Evolutionary conservation across 2,797 vertebrate genomes (phyloP).

Genomic region (Amniataba percoides): DNA sequence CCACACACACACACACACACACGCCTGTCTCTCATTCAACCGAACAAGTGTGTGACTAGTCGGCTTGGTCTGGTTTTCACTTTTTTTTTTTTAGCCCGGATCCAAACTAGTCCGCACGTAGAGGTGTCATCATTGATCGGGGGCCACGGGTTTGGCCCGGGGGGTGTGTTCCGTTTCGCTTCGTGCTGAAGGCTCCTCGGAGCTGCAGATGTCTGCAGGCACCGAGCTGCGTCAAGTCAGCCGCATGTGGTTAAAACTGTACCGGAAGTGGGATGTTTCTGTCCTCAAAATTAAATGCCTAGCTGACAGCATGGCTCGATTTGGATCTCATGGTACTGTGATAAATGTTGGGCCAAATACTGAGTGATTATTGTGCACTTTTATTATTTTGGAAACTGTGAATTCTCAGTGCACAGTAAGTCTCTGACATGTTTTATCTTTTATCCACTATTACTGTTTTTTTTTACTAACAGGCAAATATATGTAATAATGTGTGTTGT

Average conservation of each 20-base stretch:
- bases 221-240: conserved; percentile 36
- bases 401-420: background rate
- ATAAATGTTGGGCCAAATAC: background rate
- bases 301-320: rapidly evolving
- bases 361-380: background rate
- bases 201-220: conserved; percentile 33
- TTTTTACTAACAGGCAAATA: conserved; percentile 4
- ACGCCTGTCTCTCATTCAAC: conserved; percentile 3
- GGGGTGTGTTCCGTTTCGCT: background rate
- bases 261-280: conserved; percentile 35
- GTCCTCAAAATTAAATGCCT: conserved; percentile 23
- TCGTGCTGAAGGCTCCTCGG: background rate
- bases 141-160: background rate
- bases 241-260: rapidly evolving
- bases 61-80: background rate
- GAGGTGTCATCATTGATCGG: background rate
- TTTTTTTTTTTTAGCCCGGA: no score
- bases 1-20: background rate
- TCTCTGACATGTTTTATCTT: background rate
- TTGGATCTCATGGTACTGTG: background rate
- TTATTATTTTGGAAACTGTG: background rate
- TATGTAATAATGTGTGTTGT: background rate
- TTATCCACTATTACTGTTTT: background rate
- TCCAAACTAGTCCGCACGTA: background rate
- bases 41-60: background rate